Conservation (phyloP, 2,888 invertebrate genomes). For the Epirrita christyi region DNA sequence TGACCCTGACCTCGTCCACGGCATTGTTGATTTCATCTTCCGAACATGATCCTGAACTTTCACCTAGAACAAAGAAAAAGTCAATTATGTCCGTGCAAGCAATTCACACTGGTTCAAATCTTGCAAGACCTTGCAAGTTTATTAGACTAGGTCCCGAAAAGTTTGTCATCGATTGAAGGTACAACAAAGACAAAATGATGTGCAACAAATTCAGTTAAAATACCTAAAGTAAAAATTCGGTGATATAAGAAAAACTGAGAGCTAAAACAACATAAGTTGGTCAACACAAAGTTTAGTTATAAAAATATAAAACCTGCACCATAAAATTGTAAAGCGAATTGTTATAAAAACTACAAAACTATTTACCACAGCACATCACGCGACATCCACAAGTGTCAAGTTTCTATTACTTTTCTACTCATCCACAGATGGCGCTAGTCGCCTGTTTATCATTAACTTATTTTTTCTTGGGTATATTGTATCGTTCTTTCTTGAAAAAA, state of each 20-base stretch:
- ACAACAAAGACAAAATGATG: no score
- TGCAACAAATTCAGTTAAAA: background rate
- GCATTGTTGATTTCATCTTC: constrained; percentile 85
- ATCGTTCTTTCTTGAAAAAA: no score
- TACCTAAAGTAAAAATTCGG: no score
- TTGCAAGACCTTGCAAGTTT: no score
- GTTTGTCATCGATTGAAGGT: no score
- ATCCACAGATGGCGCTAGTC: constrained; percentile 68
- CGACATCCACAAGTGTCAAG: background rate
- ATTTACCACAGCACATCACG: constrained; percentile 28
- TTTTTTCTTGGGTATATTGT: no score
- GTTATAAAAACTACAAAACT: constrained; percentile 4
- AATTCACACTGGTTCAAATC: no score
- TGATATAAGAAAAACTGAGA: no score
- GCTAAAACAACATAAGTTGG: no score
- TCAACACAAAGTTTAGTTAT: background rate
- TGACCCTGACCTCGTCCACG: constrained; percentile 75
- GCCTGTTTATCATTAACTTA: constrained; percentile 12
- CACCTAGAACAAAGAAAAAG: constrained; percentile 84
- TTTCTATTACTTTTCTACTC: constrained; percentile 54
- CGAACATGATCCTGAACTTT: constrained; percentile 87
- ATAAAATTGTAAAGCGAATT: background rate
- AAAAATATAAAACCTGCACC: background rate
- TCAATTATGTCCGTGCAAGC: constrained; percentile 1
- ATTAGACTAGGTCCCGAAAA: no score